These are phyloP conservation scores for Sepioteuthis lessoniana DNA, from an alignment of 2,888 invertebrate genomes.

Conservation along the genomic window DNA sequence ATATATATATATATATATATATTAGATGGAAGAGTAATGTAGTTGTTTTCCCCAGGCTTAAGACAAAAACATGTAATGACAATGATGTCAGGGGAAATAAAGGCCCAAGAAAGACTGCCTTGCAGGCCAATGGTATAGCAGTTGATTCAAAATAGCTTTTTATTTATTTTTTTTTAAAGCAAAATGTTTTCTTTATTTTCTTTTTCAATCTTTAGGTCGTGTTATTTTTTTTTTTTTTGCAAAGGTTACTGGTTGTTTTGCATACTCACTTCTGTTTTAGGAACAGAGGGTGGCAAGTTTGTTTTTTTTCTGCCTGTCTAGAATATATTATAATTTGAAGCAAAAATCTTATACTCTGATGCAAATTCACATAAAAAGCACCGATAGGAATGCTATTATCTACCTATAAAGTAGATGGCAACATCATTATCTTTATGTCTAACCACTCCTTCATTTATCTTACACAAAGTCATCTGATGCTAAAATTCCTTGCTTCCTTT, in stretches of 20 bases:
- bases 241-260: background rate
- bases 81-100: background rate
- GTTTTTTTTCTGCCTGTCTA: background rate
- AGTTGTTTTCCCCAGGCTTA: background rate
- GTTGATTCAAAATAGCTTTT: conserved; percentile 1
- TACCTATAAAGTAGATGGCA: too few species aligned
- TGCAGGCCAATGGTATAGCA: background rate
- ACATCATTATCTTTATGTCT: too few species aligned
- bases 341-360: background rate
- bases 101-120: background rate
- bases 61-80: background rate
- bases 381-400: too few species aligned
- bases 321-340: background rate
- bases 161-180: background rate
- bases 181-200: background rate
- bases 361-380: too few species aligned
- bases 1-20: background rate
- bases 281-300: background rate
- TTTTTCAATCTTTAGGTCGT: background rate
- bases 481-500: too few species aligned
- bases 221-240: background rate
- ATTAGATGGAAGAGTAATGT: background rate
- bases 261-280: background rate
- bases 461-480: too few species aligned
- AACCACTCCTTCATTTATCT: too few species aligned